Evolutionary conservation across 92 coral and sea anemone genomes (phyloP).

Genomic region (Umimayanthus chanpuru): DNA sequence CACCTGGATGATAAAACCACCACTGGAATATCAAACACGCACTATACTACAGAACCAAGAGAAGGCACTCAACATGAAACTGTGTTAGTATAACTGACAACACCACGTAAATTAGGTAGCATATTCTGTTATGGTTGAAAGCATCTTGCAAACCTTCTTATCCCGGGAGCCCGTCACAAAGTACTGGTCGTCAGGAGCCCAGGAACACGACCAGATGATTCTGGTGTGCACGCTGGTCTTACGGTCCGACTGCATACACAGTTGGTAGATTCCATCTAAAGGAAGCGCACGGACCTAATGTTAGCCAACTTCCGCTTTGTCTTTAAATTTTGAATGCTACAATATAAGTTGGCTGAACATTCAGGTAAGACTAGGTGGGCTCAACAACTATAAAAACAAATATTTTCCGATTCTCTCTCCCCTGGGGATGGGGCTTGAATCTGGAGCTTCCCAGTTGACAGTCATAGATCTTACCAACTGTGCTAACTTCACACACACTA

Average conservation of each 20-base stretch:
- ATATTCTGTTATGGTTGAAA: too few relatives aligned
- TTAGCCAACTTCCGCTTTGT: neutral
- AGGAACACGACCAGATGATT: constrained; percentile 96
- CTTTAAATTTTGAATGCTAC: too few relatives aligned
- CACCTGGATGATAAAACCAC: constrained; percentile 55
- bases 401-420: too few relatives aligned
- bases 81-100: neutral
- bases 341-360: too few relatives aligned
- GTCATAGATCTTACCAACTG: too few relatives aligned
- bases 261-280: constrained; percentile 66
- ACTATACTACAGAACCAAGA: neutral
- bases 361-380: too few relatives aligned
- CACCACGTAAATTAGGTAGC: neutral
- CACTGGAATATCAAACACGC: neutral
- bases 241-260: constrained; percentile 71
- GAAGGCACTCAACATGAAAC: neutral
- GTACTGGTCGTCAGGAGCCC: constrained; percentile 80
- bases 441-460: too few relatives aligned
- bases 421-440: too few relatives aligned
- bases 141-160: constrained; percentile 71
- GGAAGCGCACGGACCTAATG: neutral
- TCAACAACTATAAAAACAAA: too few relatives aligned
- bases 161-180: constrained; percentile 95
- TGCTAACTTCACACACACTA: too few relatives aligned
- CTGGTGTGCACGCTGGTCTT: constrained; percentile 78